Base-by-base conservation (phyloP, 1,140 invertebrate species). In the Trichomalopsis sarcophagae region DNA sequence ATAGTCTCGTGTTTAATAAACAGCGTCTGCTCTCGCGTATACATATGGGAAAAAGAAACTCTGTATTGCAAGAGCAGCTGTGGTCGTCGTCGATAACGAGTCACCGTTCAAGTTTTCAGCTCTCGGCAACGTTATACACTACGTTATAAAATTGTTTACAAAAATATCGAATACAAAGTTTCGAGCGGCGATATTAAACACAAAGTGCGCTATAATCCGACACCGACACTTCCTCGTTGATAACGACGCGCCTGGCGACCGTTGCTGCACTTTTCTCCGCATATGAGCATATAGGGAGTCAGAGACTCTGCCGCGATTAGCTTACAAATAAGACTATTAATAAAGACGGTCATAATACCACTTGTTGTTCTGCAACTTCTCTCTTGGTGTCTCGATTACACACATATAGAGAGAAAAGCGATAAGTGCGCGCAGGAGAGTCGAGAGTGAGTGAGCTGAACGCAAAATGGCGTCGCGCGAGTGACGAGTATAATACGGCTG, bases 151-250 rank as follows among this genome's bases (percentile, higher is more conserved):
- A 33, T 23, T 84, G 69, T 84, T 79, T 84, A 80, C 55, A 80
- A 80, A 84, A 80, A 36, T 80, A 44, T 84, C 68, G 30, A 74
- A 84, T 80, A 84, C 83, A 84, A 84, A 84, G 83, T 80, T 84
- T 55, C 68, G 11, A 66, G 82, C 74, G n/a, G 73, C 33, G 74
- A 75, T 33, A 36, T 36, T 44, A 44, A 27, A 21, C 13, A 75
- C 40, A 75, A 33, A 75, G 69, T 73, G 68, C 44, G 50, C 76
- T 69, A 81, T 81, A 85, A 85, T 76, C 71, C 73, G 84, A 85
- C 84, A 81, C 84, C 84, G 78, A 27, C 73, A 85, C 84, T 85
- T 85, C 84, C 84, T 85, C 78, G 47, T 85, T 68, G 84, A 85
- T 85, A 85, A 85, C 27, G 36, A 85, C 21, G 30, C 30, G 73